Percentiles rank a stretch among this genome's conserved stretches.
phyloP scores from a whole-genome alignment of 2,888 invertebrate species.

The Drosophila phalerata region DNA sequence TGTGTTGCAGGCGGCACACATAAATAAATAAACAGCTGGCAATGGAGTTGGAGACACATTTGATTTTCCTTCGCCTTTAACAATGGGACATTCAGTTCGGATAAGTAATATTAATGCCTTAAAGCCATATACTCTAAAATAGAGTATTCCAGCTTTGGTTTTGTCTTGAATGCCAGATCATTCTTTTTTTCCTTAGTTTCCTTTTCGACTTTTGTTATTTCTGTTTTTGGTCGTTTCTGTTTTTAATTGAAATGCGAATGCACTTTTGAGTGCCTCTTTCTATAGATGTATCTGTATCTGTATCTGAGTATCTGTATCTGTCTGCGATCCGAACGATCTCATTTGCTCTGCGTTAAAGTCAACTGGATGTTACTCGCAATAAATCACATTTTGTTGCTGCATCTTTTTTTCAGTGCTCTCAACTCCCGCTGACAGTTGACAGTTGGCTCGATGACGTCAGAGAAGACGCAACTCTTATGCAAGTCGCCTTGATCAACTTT shows the following conservation, averaged over 20 bases:
- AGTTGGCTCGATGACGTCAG: slow-evolving; percentile 66
- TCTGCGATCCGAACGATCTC: slow-evolving; percentile 26
- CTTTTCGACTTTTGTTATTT: slow-evolving; percentile 38
- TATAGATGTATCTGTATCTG: slow-evolving; percentile 6
- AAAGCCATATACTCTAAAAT: not conserved
- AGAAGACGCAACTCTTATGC: slow-evolving; percentile 54
- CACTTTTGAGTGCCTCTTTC: slow-evolving; percentile 68
- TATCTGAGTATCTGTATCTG: slow-evolving; percentile 17
- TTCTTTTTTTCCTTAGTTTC: slow-evolving; percentile 29
- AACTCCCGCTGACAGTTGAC: slow-evolving; percentile 41
- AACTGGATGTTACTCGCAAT: slow-evolving; percentile 40
- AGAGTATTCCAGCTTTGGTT: slow-evolving; percentile 12
- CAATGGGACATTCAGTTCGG: not conserved
- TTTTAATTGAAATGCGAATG: slow-evolving; percentile 82
- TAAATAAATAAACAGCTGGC: slow-evolving; percentile 77
- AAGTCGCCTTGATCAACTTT: slow-evolving; percentile 45
- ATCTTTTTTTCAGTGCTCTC: slow-evolving; percentile 32
- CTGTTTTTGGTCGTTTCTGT: slow-evolving; percentile 56
- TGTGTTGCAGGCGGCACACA: slow-evolving; percentile 67
- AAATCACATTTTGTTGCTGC: slow-evolving; percentile 61
- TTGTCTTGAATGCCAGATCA: slow-evolving; percentile 4
- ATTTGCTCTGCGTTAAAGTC: slow-evolving; percentile 47
- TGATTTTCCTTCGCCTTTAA: not conserved
- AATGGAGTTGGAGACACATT: slow-evolving; percentile 47
- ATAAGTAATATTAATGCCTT: not conserved